Evolutionary conservation across 2,797 vertebrate species (phyloP), one percentile per base, ranked within the genome.

Genomic region (Myotis daubentonii): DNA sequence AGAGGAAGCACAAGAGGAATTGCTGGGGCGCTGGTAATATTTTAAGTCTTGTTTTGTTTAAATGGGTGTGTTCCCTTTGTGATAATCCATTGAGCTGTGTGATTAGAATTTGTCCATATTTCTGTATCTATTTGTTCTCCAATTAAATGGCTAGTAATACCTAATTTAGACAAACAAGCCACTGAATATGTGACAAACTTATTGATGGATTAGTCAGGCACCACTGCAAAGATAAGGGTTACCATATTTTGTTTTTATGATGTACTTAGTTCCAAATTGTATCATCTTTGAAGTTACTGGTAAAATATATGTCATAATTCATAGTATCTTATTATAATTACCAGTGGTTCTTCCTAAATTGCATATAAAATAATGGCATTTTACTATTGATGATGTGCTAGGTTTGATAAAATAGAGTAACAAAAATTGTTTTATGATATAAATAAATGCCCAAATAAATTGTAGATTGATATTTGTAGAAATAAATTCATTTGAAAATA

Each of bases 401-500:
- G 25, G 53, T 74, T 66, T 90, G 33, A 57, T 66, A 22, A 90
- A 86, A 60, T 36, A 66, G 0, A 25, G 2, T 51, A 68, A 74
- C 90, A 88, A 84, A 83, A 75, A 75, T 19, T 74, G 1, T 41
- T 36, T 87, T 62, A 68, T 89, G 38, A 16, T 68, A 62, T 36
- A 90, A 83, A 44, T 49, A 57, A 75, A 49, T 92, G 2, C 28
- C 19, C 82, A 90, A 83, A 70, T 74, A 78, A 87, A 30, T 60
- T 25, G 9, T 33, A 60, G 25, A 74, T 84, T 74, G 72, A 36
- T 89, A 81, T 60, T 92, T 89, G 12, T 41, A 66, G 22, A 93
- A 15, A 71, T 80, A 4, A 93, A 82, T 51, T 70, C 1, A 65
- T 74, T 75, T 87, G 3, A 86, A 90, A 95, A 83, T 75, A 84